A percentile compares a stretch with the other conserved stretches of the same genome.
Conservation (phyloP, 1,140 invertebrate genomes). For the Zelostemma sp. region DNA sequence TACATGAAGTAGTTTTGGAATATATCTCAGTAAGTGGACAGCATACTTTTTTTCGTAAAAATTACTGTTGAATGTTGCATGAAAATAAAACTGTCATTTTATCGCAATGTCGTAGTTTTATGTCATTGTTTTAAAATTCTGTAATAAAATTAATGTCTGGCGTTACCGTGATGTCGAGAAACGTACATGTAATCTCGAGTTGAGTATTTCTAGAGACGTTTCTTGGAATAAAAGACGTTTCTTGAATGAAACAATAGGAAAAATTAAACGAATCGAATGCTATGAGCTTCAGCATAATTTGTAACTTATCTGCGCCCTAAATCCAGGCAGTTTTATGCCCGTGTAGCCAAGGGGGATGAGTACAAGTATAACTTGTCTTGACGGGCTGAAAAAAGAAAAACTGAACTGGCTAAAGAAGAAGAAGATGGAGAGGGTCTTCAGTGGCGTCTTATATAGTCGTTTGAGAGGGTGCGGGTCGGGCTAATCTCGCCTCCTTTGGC, state of each 20-base stretch:
- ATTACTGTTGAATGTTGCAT: too few relatives aligned
- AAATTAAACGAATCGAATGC: constrained; percentile 11
- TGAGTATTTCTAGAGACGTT: too few relatives aligned
- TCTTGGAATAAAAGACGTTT: too few relatives aligned
- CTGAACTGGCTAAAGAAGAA: not conserved
- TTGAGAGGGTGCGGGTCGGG: constrained; percentile 21
- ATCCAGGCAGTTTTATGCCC: constrained; percentile 18
- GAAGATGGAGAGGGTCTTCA: constrained; percentile 32
- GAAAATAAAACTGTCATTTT: too few relatives aligned
- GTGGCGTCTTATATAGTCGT: constrained; percentile 34
- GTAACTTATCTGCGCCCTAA: constrained; percentile 33
- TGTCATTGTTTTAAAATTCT: too few relatives aligned
- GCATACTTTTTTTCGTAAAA: too few relatives aligned
- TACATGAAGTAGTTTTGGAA: too few relatives aligned
- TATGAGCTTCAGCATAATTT: constrained; percentile 25
- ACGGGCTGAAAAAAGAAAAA: constrained; percentile 18
- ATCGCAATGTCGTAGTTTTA: too few relatives aligned
- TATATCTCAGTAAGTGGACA: too few relatives aligned
- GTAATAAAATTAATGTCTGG: too few relatives aligned
- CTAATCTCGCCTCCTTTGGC: constrained; percentile 33
- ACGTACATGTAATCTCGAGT: too few relatives aligned
- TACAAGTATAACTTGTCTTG: constrained; percentile 25
- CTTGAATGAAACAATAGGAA: not conserved
- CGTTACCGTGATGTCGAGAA: too few relatives aligned
- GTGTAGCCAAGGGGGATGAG: constrained; percentile 8